Evolutionary conservation across 1,140 invertebrate species (phyloP).

Genomic region (Protaetia brevitarsis): DNA sequence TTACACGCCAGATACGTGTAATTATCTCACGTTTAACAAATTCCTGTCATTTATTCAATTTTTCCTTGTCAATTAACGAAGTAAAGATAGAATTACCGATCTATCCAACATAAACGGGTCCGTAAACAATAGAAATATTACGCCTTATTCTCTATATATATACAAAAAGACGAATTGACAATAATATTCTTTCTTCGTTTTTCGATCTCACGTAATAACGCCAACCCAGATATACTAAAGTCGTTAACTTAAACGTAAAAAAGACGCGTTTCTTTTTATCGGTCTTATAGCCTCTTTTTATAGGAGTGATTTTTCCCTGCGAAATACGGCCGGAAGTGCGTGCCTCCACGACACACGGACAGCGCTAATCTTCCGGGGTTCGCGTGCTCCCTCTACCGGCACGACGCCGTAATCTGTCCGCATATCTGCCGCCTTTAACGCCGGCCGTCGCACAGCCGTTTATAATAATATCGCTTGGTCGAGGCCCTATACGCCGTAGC

Average conservation of each 20-base stretch:
- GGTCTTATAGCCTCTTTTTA: not conserved
- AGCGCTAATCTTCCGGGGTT: slow-evolving; percentile 38
- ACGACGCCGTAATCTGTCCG: slow-evolving; percentile 30
- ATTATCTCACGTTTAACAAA: too few relatives aligned
- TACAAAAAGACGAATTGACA: not conserved
- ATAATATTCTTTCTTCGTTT: not conserved
- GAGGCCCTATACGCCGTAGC: too few relatives aligned
- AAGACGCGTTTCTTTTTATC: not conserved
- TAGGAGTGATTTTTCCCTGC: not conserved
- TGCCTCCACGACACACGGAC: slow-evolving; percentile 37
- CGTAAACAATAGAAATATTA: too few relatives aligned
- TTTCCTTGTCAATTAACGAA: too few relatives aligned
- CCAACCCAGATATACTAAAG: not conserved
- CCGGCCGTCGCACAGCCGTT: too few relatives aligned
- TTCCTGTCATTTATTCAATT: too few relatives aligned
- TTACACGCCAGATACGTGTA: not conserved
- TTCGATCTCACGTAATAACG: not conserved
- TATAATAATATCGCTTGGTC: too few relatives aligned
- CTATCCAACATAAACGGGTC: too few relatives aligned
- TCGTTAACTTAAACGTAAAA: slow-evolving; percentile 5
- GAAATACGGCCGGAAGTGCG: slow-evolving; percentile 33
- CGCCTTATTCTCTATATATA: not conserved
- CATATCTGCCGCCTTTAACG: slow-evolving; percentile 30
- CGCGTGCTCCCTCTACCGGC: slow-evolving; percentile 34
- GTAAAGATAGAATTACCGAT: too few relatives aligned